These are phyloP conservation scores for Gasterosteus aculeatus DNA, from an alignment of 2,113 vertebrate genomes.

Conservation along the genomic window DNA sequence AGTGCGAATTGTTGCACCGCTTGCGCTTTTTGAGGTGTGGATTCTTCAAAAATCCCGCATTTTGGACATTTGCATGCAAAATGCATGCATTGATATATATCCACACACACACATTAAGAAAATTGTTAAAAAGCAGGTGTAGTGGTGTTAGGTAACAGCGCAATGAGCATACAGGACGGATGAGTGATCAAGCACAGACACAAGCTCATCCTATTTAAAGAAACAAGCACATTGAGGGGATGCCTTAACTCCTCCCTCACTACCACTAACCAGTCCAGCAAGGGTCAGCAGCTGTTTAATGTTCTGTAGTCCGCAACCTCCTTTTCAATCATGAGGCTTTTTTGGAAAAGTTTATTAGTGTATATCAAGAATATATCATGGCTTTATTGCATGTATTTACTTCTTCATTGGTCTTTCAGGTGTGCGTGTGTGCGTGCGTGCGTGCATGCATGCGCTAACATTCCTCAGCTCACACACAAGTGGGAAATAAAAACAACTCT, in stretches of 20 bases:
- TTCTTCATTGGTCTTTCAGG: not conserved
- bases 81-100: not conserved
- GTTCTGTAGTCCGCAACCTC: not conserved
- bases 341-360: not conserved
- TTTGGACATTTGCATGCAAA: conserved; percentile 3
- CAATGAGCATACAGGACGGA: conserved; percentile 45
- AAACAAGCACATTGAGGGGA: conserved; percentile 32
- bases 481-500: conserved; percentile 1
- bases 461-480: conserved; percentile 37
- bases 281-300: not conserved
- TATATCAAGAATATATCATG: not conserved
- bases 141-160: conserved; percentile 55
- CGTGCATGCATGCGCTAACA: not conserved
- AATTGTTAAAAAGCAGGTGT: conserved; percentile 48
- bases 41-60: not conserved
- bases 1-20: too few species aligned
- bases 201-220: conserved; percentile 41
- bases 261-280: conserved; percentile 23
- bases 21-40: not conserved
- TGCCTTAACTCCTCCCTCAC: conserved; percentile 19
- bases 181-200: conserved; percentile 50
- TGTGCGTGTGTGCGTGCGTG: conserved; percentile 5
- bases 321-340: not conserved
- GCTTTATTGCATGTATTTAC: not conserved
- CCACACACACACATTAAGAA: conserved; percentile 5